Conservation (phyloP, 2,113 vertebrate species). For the Penelope pileata region DNA sequence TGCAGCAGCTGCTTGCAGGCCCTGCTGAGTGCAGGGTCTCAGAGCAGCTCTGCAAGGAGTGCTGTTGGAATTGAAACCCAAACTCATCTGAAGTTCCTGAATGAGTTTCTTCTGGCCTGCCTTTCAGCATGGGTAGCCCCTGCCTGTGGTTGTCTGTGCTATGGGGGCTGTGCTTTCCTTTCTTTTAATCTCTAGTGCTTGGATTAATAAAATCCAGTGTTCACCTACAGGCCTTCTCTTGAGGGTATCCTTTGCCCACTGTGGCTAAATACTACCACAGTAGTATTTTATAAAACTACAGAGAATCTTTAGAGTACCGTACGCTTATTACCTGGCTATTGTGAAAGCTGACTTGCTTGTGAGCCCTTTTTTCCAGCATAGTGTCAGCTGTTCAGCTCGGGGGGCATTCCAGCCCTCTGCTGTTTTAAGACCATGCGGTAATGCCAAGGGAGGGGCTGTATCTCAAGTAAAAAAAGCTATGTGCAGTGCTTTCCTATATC, state of each 20-base stretch:
- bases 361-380: not conserved
- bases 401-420: not conserved
- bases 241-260: not conserved
- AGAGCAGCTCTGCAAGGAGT: not conserved
- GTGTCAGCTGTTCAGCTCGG: not conserved
- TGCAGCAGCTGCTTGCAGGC: not conserved
- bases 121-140: accelerated
- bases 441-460: not conserved
- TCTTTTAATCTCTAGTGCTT: not conserved
- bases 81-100: not conserved
- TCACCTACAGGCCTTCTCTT: not conserved
- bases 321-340: not conserved
- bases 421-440: not conserved
- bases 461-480: not conserved
- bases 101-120: not conserved
- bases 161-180: not conserved
- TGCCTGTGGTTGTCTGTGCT: not conserved
- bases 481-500: accelerated
- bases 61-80: not conserved
- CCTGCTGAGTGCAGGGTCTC: not conserved
- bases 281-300: not conserved
- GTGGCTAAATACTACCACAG: not conserved
- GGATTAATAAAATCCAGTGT: not conserved
- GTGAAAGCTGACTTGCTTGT: not conserved
- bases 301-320: not conserved